phyloP scores from a whole-genome alignment of 2,113 vertebrate species.

The Eudyptes chrysolophus region DNA sequence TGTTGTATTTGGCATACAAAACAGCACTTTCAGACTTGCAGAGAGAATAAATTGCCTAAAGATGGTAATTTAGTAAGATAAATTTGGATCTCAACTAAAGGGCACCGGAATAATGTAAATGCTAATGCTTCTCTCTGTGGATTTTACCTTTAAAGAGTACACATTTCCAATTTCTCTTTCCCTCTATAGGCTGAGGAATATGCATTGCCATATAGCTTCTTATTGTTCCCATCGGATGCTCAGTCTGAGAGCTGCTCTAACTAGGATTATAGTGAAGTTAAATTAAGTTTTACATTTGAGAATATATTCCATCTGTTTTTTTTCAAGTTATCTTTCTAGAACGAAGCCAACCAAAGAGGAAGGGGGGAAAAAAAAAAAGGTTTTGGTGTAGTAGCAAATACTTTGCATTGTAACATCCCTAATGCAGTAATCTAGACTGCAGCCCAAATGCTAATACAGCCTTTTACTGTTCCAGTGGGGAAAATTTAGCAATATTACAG shows the following conservation, averaged over 20 bases:
- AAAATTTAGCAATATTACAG: neutral
- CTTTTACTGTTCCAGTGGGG: neutral
- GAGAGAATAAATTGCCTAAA: neutral
- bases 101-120: neutral
- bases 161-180: neutral
- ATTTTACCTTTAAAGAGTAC: constrained; percentile 32
- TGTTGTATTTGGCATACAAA: neutral
- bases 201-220: neutral
- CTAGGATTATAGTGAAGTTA: neutral
- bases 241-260: neutral
- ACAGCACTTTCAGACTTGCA: neutral
- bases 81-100: constrained; percentile 19
- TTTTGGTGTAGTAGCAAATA: neutral
- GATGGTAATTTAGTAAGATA: neutral
- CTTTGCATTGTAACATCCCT: neutral
- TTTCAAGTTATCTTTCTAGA: neutral
- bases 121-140: neutral
- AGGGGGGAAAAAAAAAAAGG: neutral
- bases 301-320: neutral
- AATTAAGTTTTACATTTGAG: neutral
- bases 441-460: neutral
- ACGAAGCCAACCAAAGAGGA: neutral
- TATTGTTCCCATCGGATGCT: neutral
- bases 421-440: neutral
- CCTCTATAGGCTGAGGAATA: neutral